Evolutionary conservation across 1,140 invertebrate genomes (phyloP).

Genomic region (Neodiprion pinetum): DNA sequence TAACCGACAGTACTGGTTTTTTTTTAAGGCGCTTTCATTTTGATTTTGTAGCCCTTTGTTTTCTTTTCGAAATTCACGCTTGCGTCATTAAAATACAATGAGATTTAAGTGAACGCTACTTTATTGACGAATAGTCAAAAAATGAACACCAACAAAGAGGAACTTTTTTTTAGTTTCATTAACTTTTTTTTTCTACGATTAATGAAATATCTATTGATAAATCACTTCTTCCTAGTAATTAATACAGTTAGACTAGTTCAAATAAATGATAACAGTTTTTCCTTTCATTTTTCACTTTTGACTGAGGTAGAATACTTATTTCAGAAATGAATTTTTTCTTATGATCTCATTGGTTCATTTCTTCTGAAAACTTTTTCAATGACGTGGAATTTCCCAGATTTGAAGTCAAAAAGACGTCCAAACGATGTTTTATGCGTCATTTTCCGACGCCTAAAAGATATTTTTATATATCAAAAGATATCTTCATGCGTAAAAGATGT

Average conservation of each 20-base stretch:
- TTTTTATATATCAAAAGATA: too few species aligned
- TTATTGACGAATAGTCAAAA: slow-evolving; percentile 6
- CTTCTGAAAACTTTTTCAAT: too few species aligned
- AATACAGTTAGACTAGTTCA: too few species aligned
- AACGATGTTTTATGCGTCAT: too few species aligned
- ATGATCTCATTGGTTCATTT: too few species aligned
- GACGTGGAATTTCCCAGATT: too few species aligned
- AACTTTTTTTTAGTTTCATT: slow-evolving; percentile 12
- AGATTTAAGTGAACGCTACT: background rate
- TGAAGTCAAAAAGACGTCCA: too few species aligned
- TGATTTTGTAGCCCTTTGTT: background rate
- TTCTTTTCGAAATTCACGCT: slow-evolving; percentile 13
- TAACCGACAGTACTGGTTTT: background rate
- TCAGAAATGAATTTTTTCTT: too few species aligned
- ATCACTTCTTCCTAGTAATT: too few species aligned
- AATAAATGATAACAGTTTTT: background rate
- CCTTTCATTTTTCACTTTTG: slow-evolving; percentile 2
- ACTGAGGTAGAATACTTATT: slow-evolving; percentile 15
- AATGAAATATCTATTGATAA: background rate
- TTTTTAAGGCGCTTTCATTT: background rate
- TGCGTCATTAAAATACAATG: too few species aligned
- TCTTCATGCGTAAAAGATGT: too few species aligned
- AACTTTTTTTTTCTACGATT: slow-evolving; percentile 14
- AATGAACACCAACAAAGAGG: background rate
- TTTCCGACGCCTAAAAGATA: too few species aligned